Evolutionary conservation across 1,140 invertebrate genomes (phyloP), one percentile per base, ranked within the genome.

Genomic region (Neuroterus valhalla): DNA sequence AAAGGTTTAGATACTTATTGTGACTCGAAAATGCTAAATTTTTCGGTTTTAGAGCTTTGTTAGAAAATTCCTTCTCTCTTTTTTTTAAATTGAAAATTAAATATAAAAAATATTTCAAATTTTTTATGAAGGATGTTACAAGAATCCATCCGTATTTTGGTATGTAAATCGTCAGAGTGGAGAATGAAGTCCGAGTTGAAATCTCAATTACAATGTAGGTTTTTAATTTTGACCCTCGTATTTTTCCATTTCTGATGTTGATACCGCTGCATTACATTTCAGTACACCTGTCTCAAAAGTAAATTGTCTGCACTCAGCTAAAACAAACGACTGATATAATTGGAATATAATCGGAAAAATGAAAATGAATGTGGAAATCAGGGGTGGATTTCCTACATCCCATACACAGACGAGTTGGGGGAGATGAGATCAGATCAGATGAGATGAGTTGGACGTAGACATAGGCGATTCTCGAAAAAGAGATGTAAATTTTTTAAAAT

Each of bases 241-340:
- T 62, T 31, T 62, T 26, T 62, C 55, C 55, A 62, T 23, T 62
- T 62, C 23, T 62, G 55, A 26, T 62, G 55, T 62, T 62, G 55
- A 62, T 62, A 62, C 23, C 55, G 21, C 55, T 62, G 55, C 55
- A 62, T 62, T 62, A 62, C 55, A 62, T 62, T 62, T 26, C 31
- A 62, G 55, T 62, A 62, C 55, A 62, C 55, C 55, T 62, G 55
- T 62, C 55, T 62, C 55, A 23, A 62, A 62, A 62, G 55, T 26
- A 62, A 62, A 62, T 62, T 62, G 23, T 62, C 55, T 62, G 55
- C 55, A 62, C 55, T 62, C 55, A 66, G 67, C 48, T 77, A 73
- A 80, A 80, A 77, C 76, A 80, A 80, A 80, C 76, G 76, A 66
- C 42, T 71, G 76, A 80, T 77, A 78, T 77, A 80, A 80, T 77